Conservation (phyloP, 1,140 invertebrate species). For the Tetragonula clypearis region DNA sequence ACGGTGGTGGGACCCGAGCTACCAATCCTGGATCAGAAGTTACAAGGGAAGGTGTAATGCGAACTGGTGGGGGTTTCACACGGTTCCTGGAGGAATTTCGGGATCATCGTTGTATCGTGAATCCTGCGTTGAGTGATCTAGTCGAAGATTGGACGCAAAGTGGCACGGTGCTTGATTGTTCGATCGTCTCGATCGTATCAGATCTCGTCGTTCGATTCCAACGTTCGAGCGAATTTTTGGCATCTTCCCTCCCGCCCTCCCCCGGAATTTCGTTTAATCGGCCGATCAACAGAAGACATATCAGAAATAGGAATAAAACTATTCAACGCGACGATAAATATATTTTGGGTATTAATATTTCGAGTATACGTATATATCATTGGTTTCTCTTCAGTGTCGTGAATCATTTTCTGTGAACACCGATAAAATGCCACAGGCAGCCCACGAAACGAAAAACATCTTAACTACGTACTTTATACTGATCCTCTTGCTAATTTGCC, state of each 20-base stretch:
- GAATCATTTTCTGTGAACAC: background rate
- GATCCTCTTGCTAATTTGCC: slow-evolving; percentile 78
- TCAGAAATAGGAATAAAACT: background rate
- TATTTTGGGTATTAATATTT: slow-evolving; percentile 4
- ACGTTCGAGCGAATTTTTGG: background rate
- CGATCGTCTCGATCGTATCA: background rate
- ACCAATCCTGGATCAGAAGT: slow-evolving; percentile 69
- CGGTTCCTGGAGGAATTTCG: slow-evolving; percentile 73
- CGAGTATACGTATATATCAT: background rate
- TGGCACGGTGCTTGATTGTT: slow-evolving; percentile 37
- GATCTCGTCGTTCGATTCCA: background rate
- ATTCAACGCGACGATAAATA: background rate
- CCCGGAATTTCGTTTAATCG: background rate
- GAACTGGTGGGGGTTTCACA: slow-evolving; percentile 45
- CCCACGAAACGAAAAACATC: slow-evolving; percentile 79
- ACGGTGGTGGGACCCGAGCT: slow-evolving; percentile 63
- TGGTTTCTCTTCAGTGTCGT: slow-evolving; percentile 24
- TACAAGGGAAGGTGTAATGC: slow-evolving; percentile 58
- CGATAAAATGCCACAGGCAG: slow-evolving; percentile 68
- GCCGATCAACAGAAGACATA: background rate
- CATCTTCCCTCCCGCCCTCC: no score
- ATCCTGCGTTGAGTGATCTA: slow-evolving; percentile 55
- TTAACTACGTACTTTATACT: slow-evolving; percentile 82
- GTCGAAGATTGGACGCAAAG: slow-evolving; percentile 56
- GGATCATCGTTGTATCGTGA: slow-evolving; percentile 48